Evolutionary conservation across 2,888 invertebrate genomes (phyloP).

Genomic region (Trimorus sp.): DNA sequence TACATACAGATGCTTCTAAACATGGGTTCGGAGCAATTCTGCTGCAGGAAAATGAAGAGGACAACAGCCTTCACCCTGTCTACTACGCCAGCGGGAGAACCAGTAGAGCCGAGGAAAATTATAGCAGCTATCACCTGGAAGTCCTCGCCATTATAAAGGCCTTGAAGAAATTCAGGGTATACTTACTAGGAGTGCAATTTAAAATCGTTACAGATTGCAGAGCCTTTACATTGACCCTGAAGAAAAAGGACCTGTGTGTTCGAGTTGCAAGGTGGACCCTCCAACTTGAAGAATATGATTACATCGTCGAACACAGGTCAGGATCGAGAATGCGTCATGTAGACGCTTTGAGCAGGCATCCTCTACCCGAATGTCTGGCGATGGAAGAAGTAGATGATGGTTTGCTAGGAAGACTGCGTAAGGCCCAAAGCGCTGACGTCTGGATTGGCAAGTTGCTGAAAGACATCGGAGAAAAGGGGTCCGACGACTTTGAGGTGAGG

Average conservation of each 20-base stretch:
- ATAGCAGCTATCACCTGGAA: constrained; percentile 6
- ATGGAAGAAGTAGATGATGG: background rate
- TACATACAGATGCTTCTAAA: constrained; percentile 22
- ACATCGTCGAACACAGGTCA: background rate
- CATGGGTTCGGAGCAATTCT: constrained; percentile 20
- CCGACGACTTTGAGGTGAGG: too few relatives aligned
- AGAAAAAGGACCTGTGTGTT: background rate
- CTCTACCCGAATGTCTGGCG: background rate
- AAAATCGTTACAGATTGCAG: constrained; percentile 9
- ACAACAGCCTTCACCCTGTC: background rate
- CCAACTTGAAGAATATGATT: background rate
- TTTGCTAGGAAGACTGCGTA: background rate
- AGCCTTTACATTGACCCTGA: background rate
- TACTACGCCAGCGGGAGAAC: background rate
- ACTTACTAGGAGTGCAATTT: background rate
- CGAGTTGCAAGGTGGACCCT: background rate
- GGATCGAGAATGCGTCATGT: background rate
- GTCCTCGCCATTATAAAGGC: background rate
- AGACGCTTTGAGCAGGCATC: background rate
- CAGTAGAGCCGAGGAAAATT: background rate
- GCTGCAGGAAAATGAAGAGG: constrained; percentile 7
- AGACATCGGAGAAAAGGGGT: too few relatives aligned
- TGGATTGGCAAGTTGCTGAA: background rate
- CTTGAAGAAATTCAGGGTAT: background rate
- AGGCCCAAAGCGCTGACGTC: background rate